Percentiles rank a stretch among this genome's conserved stretches.
Conservation (phyloP, 2,797 vertebrate species). For the Argyrosomus regius region DNA sequence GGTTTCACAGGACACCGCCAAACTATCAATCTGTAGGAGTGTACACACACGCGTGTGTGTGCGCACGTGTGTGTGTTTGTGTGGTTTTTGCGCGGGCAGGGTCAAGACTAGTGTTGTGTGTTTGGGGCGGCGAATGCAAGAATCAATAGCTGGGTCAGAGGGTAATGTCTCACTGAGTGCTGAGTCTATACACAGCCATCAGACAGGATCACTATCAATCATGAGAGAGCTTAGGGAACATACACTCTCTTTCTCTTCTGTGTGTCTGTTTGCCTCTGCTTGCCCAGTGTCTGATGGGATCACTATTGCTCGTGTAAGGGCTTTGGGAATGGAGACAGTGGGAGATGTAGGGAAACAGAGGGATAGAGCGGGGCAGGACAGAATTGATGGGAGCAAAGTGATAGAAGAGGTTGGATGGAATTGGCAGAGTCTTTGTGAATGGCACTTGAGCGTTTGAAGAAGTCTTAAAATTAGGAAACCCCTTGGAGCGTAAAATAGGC, state of each 20-base stretch:
- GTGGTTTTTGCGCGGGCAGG: constrained; percentile 46
- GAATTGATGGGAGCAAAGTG: constrained; percentile 66
- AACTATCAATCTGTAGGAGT: constrained; percentile 77
- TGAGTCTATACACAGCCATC: constrained; percentile 84
- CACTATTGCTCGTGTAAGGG: constrained; percentile 76
- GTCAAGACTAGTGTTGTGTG: constrained; percentile 71
- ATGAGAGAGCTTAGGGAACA: constrained; percentile 75
- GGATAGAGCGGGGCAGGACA: constrained; percentile 49
- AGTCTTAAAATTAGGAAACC: constrained; percentile 49
- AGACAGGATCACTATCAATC: constrained; percentile 83
- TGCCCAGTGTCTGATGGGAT: constrained; percentile 68
- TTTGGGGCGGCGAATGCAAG: constrained; percentile 69
- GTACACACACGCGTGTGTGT: constrained; percentile 59
- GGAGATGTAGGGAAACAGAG: constrained; percentile 59
- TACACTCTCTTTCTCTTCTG: constrained; percentile 66
- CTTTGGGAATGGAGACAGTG: constrained; percentile 66
- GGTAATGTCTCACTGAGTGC: constrained; percentile 84
- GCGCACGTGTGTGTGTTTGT: constrained; percentile 14
- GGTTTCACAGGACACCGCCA: constrained; percentile 71
- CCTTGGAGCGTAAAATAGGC: constrained; percentile 68
- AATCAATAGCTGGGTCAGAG: constrained; percentile 84
- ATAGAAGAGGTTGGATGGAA: constrained; percentile 57
- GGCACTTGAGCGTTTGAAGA: constrained; percentile 46
- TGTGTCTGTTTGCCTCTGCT: constrained; percentile 57
- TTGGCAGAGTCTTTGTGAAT: constrained; percentile 49